Evolutionary conservation across 2,797 vertebrate genomes (phyloP).

Genomic region (Masticophis lateralis): DNA sequence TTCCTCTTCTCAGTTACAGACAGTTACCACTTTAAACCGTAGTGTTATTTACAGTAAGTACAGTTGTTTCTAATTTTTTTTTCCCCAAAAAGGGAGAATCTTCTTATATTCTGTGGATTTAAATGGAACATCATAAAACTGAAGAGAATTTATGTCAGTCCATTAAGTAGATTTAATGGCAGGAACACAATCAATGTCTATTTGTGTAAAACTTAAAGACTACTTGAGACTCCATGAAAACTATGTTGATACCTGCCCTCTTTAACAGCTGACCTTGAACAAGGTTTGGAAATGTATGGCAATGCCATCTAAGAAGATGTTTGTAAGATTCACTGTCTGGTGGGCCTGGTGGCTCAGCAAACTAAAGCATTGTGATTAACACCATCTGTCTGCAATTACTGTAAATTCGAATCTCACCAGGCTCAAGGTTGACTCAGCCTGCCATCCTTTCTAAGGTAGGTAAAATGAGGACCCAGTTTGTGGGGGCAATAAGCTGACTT

Average conservation of each 20-base stretch:
- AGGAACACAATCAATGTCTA: constrained; percentile 57
- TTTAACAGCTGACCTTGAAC: constrained; percentile 82
- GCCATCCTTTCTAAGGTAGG: no score
- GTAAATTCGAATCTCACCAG: no score
- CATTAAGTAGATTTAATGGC: constrained; percentile 67
- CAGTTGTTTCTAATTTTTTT: constrained; percentile 34
- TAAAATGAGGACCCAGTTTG: no score
- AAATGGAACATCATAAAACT: constrained; percentile 55
- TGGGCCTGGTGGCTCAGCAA: no score
- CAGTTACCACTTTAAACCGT: constrained; percentile 46
- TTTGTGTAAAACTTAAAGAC: constrained; percentile 56
- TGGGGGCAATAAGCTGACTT: no score
- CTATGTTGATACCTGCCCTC: constrained; percentile 72
- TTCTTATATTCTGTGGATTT: constrained; percentile 44
- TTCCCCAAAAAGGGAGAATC: constrained; percentile 17
- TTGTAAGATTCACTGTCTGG: constrained; percentile 86
- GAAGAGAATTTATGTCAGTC: constrained; percentile 63
- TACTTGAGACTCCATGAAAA: constrained; percentile 56
- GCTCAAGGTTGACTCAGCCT: no score
- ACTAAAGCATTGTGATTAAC: no score
- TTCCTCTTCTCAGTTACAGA: constrained; percentile 42
- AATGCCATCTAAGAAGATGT: constrained; percentile 82
- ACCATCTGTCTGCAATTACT: no score
- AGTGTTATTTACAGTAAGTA: constrained; percentile 43
- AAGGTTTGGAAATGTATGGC: constrained; percentile 83